Evolutionary conservation across 1,140 invertebrate species (phyloP).

Genomic region (Psilanteris sp.): DNA sequence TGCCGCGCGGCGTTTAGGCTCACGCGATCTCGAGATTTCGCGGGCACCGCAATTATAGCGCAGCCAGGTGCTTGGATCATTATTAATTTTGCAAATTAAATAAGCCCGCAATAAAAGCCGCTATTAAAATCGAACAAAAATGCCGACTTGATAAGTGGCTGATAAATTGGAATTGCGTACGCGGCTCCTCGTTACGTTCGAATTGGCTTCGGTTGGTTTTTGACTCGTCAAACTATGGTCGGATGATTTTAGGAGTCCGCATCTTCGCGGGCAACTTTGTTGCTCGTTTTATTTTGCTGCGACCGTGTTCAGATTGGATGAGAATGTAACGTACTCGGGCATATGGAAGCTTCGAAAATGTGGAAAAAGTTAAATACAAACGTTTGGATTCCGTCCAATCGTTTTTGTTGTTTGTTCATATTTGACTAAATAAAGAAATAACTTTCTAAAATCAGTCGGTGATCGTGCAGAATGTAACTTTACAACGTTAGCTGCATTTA

Average conservation of each 20-base stretch:
- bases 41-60: slow-evolving; percentile 49
- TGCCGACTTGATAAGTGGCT: slow-evolving; percentile 41
- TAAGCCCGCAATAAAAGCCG: slow-evolving; percentile 50
- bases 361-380: too few relatives aligned
- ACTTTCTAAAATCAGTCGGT: too few relatives aligned
- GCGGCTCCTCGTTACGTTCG: slow-evolving; percentile 17
- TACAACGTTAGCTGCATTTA: too few relatives aligned
- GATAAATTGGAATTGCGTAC: slow-evolving; percentile 53
- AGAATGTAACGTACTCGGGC: too few relatives aligned
- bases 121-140: slow-evolving; percentile 51
- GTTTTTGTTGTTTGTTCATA: too few relatives aligned
- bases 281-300: too few relatives aligned
- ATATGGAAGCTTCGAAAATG: too few relatives aligned
- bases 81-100: slow-evolving; percentile 65
- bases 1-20: slow-evolving; percentile 50
- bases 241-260: not conserved
- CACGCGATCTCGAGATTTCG: slow-evolving; percentile 54
- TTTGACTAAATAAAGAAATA: too few relatives aligned
- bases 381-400: too few relatives aligned
- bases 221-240: not conserved
- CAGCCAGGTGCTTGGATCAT: slow-evolving; percentile 49
- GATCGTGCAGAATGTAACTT: too few relatives aligned
- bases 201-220: slow-evolving; percentile 8
- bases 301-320: too few relatives aligned
- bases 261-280: slow-evolving; percentile 1